Evolutionary conservation across 2,113 vertebrate genomes (phyloP), one percentile per base, ranked within the genome.

Genomic region (Capra hircus): DNA sequence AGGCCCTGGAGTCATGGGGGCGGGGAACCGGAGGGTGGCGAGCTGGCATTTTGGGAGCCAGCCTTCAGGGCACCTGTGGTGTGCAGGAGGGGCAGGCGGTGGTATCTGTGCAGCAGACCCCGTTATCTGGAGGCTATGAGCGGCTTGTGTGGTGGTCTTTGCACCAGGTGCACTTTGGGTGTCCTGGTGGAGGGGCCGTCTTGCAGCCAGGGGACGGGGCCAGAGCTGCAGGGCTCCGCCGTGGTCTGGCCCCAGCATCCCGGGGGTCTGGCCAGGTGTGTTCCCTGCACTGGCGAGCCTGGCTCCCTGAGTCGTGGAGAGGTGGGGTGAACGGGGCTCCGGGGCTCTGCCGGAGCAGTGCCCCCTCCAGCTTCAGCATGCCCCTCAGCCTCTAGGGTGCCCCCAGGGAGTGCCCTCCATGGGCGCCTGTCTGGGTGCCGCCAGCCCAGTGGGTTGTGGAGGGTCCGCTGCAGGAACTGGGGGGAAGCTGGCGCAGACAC

Each of bases 391-490:
- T 25, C 33, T 13, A 2, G 6, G 48, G 60, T 1, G 3, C 25
- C 60, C 14, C 48, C 27, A 12, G 55, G 60, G 0, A 14, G 23
- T 14, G 64, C 30, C 53, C 40, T 0, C 81, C 2, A 0, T 0
- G 12, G 62, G 12, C 7, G 1, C 28, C 52, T 43, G 7, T 6
- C 6, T 1, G 5, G n/a, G 40, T 33, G 28, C 88, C 0, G 0
- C 36, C 6, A 9, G 62, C 23, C 55, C 1, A 1, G 36, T 17
- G 12, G 30, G 57, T 9, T 23, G 5, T 17, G 25, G 3, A 40
- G 36, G 10, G 2, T 50, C 30, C 3, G 16, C 27, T 6, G 1
- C 3, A 27, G 21, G 17, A 21, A 5, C 5, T 0, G 2, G 8
- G 78, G 40, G 27, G 4, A 23, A 33, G 14, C 16, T 13, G 40